Base-by-base conservation (phyloP, 1,140 invertebrate genomes). In the Anthonomus grandis region DNA sequence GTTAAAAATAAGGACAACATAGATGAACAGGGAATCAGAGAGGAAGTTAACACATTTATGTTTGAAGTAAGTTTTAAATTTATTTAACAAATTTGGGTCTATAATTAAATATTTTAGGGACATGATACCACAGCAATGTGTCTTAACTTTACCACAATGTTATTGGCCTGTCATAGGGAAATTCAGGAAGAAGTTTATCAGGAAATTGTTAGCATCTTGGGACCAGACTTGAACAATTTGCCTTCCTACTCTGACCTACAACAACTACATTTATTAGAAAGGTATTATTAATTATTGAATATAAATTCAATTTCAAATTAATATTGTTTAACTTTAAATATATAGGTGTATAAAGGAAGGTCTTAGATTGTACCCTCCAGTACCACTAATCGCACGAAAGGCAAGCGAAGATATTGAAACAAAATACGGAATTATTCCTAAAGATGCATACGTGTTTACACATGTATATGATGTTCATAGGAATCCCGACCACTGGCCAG, bases 41-140 rank as follows among this genome's bases (percentile, higher is more conserved):
- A 91, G 68, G 89, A 92, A 78, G 87, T 90, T 3, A 87, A 91
- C 68, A 91, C 87, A 0, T 91, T 91, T 65, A 86, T 89, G 79
- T 90, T 90, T 74, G 86, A 85, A 76, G 74, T 64, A 54, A 37
- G 13, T 25, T 25, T 9, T 46, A 10, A 3, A 21, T 38, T 50
- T 22, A 41, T 53, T 87, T 70, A 88, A 84, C 18, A n/a, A 31
- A 31, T 9, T 9, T 31, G n/a, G 8, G 27, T 9, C n/a, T 31
- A 31, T 31, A 9, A 31, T 31, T 9, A 8, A 31, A n/a, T 17
- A 86, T 73, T 60, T 12, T 54, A 76, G 74, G 75, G 74, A 13
- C 74, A 76, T 57, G 74, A 76, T 37, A 76, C 74, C 1, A 75
- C 73, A 1, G 68, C 75, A 3, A 65, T 70, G 22, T 71, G 68